A percentile compares a stretch with the other conserved stretches of the same genome.
Conservation (phyloP, 2,888 invertebrate species). For the Caenorhabditis sp. region DNA sequence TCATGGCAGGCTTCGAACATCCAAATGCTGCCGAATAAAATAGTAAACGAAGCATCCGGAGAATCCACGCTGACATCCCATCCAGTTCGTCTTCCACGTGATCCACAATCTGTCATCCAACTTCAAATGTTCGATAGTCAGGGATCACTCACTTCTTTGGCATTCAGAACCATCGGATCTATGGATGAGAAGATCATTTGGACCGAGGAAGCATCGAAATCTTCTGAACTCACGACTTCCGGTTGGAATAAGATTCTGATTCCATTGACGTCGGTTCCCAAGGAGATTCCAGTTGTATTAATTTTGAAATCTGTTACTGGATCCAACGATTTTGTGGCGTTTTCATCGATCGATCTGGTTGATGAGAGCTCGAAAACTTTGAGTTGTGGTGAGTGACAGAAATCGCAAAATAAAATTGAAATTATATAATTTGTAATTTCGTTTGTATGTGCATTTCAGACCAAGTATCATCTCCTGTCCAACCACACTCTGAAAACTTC, state of each 20-base stretch:
- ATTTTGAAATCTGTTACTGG: slow-evolving; percentile 28
- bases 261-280: slow-evolving; percentile 1
- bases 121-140: slow-evolving; percentile 51
- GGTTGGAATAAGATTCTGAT: slow-evolving; percentile 30
- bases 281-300: slow-evolving; percentile 40
- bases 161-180: slow-evolving; percentile 40
- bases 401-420: not conserved
- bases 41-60: slow-evolving; percentile 57
- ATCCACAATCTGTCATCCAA: slow-evolving; percentile 24
- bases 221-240: not conserved
- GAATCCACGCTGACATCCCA: slow-evolving; percentile 36
- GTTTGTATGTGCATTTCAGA: slow-evolving; percentile 33
- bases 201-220: slow-evolving; percentile 15
- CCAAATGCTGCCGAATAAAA: slow-evolving; percentile 44
- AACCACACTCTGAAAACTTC: slow-evolving; percentile 36
- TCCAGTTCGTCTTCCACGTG: slow-evolving; percentile 28
- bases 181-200: slow-evolving; percentile 37
- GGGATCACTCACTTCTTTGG: slow-evolving; percentile 32
- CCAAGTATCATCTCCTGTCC: slow-evolving; percentile 35
- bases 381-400: slow-evolving; percentile 35
- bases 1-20: slow-evolving; percentile 50
- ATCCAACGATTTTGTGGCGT: slow-evolving; percentile 56
- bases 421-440: not conserved
- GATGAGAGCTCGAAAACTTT: slow-evolving; percentile 31
- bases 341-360: slow-evolving; percentile 51